Percentiles rank a stretch among this genome's conserved stretches.
These are phyloP conservation scores for Corapipo altera DNA, from an alignment of 2,113 vertebrate genomes.

Conservation along the genomic window DNA sequence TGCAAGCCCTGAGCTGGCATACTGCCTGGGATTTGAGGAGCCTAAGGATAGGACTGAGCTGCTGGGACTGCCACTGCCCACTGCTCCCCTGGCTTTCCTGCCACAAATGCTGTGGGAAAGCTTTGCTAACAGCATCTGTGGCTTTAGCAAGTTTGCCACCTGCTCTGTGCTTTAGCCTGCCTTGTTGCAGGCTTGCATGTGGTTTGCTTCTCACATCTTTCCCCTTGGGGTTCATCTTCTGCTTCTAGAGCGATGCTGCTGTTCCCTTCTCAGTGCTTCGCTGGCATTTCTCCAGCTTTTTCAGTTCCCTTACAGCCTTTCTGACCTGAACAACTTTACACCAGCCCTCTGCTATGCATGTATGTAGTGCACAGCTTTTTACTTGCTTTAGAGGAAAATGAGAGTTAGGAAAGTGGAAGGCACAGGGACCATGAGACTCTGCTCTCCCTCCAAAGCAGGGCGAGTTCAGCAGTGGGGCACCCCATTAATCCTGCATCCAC, in stretches of 20 bases:
- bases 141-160: neutral
- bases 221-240: rapidly evolving
- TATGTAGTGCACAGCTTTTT: neutral
- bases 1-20: rapidly evolving
- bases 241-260: rapidly evolving
- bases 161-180: neutral
- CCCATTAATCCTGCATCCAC: rapidly evolving
- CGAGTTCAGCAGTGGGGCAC: rapidly evolving
- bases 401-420: neutral
- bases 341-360: neutral
- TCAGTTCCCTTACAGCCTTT: neutral
- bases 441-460: rapidly evolving
- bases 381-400: neutral
- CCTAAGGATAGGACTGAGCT: neutral
- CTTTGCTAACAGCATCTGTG: neutral
- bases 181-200: neutral
- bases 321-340: neutral
- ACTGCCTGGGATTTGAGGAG: neutral
- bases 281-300: neutral
- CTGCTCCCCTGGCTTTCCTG: neutral
- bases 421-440: neutral
- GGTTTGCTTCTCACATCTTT: neutral
- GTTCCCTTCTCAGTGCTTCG: rapidly evolving
- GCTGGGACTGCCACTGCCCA: rapidly evolving
- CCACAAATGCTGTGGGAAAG: rapidly evolving